These are phyloP conservation scores for Drosophila fuyamai DNA, from an alignment of 1,140 invertebrate genomes.

Conservation along the genomic window DNA sequence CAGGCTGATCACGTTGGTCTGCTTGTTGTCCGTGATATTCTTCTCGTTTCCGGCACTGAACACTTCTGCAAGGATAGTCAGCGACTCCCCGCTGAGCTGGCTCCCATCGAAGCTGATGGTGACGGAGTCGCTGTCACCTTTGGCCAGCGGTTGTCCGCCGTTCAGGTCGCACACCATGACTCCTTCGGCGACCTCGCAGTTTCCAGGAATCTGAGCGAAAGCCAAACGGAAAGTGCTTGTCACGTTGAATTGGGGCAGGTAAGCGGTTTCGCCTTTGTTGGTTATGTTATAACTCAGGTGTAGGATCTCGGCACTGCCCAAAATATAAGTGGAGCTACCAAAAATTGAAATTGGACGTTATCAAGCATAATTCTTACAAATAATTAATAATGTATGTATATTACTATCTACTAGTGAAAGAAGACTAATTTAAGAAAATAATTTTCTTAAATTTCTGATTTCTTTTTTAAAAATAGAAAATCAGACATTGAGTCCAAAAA, in stretches of 20 bases:
- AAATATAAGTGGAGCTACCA: constrained; percentile 68
- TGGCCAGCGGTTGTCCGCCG: constrained; percentile 56
- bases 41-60: constrained; percentile 84
- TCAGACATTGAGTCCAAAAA: no score
- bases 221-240: constrained; percentile 70
- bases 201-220: constrained; percentile 81
- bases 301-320: constrained; percentile 80
- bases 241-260: constrained; percentile 82
- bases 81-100: constrained; percentile 50
- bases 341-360: neutral
- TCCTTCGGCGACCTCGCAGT: constrained; percentile 66
- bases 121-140: constrained; percentile 60
- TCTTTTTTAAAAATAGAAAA: no score
- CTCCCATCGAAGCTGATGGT: constrained; percentile 82
- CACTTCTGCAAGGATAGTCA: constrained; percentile 74
- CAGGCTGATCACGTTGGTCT: constrained; percentile 74
- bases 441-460: no score
- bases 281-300: constrained; percentile 73
- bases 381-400: neutral
- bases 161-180: constrained; percentile 75
- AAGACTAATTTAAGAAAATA: no score
- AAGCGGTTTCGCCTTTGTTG: constrained; percentile 85
- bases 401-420: no score
- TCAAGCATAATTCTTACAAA: neutral
- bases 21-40: constrained; percentile 68